phyloP scores from a whole-genome alignment of 2,888 invertebrate genomes.

The Epicampocera succincta region DNA sequence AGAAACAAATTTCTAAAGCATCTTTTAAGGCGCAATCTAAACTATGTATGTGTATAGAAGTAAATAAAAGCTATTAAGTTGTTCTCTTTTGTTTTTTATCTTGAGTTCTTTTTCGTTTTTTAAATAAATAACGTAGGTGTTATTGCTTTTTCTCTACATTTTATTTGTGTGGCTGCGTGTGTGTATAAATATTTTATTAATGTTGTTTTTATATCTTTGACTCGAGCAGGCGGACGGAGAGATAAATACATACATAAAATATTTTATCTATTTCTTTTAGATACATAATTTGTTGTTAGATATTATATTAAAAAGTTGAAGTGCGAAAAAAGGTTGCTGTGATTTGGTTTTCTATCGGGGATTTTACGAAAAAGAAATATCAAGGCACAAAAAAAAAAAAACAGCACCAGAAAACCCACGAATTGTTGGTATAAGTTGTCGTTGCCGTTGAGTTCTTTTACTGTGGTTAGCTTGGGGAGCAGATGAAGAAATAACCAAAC shows the following conservation, averaged over 20 bases:
- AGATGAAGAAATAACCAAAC: too few species aligned
- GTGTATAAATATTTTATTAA: slow-evolving; percentile 29
- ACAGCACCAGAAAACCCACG: slow-evolving; percentile 28
- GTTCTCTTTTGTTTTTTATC: not conserved
- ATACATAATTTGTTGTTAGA: slow-evolving; percentile 30
- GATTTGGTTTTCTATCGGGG: slow-evolving; percentile 12
- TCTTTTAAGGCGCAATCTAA: slow-evolving; percentile 60
- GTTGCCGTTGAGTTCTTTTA: slow-evolving; percentile 12
- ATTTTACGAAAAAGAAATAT: not conserved
- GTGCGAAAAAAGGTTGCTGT: not conserved
- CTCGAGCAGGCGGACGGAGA: not conserved
- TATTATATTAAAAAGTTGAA: slow-evolving; percentile 7
- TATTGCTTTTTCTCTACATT: slow-evolving; percentile 8
- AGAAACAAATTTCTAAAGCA: slow-evolving; percentile 20
- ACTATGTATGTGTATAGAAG: slow-evolving; percentile 35
- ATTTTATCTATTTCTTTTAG: slow-evolving; percentile 56
- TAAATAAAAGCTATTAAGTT: not conserved
- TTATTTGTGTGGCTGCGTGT: not conserved
- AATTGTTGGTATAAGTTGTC: slow-evolving; percentile 11
- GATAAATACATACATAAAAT: slow-evolving; percentile 41
- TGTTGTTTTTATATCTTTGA: slow-evolving; percentile 26
- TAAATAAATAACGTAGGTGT: slow-evolving; percentile 48
- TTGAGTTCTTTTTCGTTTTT: not conserved
- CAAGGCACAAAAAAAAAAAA: not conserved
- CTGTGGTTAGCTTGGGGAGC: slow-evolving; percentile 31